Conservation (phyloP, 2,797 vertebrate genomes). For the Enteromius fasciolatus region DNA sequence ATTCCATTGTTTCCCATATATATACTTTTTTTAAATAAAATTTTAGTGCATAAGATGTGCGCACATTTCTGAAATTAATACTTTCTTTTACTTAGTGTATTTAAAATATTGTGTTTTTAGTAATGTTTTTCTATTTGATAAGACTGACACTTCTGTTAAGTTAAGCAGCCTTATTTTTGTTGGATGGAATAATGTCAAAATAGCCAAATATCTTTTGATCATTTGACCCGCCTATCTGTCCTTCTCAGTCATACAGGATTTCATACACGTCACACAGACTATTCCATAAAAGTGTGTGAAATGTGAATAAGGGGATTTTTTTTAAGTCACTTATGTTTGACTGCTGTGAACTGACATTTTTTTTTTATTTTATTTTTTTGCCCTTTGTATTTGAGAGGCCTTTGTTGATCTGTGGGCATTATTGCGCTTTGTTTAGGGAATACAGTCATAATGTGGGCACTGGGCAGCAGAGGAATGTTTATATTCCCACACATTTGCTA, state of each 20-base stretch:
- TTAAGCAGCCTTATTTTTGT: neutral
- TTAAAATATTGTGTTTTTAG: neutral
- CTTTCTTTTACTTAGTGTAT: neutral
- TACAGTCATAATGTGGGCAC: neutral
- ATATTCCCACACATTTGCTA: conserved; percentile 8
- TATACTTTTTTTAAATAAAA: neutral
- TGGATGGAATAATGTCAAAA: neutral
- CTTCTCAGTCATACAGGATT: neutral
- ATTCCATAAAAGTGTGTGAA: neutral
- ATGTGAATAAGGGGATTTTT: neutral
- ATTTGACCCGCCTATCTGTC: neutral
- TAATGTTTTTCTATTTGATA: neutral
- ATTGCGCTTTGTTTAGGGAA: neutral
- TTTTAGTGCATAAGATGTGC: neutral
- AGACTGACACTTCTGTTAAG: neutral
- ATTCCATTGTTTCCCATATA: too few relatives aligned
- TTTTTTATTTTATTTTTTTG: neutral
- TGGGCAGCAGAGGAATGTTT: conserved; percentile 26
- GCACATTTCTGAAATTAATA: neutral
- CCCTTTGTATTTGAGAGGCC: neutral
- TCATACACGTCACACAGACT: neutral
- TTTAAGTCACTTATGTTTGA: neutral
- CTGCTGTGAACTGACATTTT: neutral
- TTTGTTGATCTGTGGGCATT: conserved; percentile 14
- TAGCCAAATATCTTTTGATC: neutral